phyloP scores from a whole-genome alignment of 2,113 vertebrate species.

The Colossoma macropomum region DNA sequence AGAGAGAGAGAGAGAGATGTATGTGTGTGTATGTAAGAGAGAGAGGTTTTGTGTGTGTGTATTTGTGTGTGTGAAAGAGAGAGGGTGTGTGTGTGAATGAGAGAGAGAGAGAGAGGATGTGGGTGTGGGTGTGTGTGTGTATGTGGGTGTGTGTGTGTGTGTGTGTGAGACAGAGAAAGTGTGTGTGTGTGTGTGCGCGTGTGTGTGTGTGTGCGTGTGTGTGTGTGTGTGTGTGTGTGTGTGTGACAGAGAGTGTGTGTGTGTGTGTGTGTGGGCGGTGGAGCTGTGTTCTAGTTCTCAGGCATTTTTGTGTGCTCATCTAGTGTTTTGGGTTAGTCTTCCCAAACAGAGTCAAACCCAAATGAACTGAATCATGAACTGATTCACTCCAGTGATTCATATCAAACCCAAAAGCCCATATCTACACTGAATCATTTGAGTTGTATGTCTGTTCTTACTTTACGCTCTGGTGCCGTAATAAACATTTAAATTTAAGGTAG shows the following conservation, averaged over 20 bases:
- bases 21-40: too few species aligned
- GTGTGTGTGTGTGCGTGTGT: not conserved
- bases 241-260: not conserved
- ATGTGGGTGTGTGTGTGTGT: too few species aligned
- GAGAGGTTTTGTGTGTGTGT: too few species aligned
- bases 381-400: not conserved
- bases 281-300: constrained; percentile 20
- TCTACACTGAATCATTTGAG: not conserved
- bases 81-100: not conserved
- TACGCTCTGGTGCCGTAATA: too few species aligned
- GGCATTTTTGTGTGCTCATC: constrained; percentile 37
- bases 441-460: too few species aligned
- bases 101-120: too few species aligned
- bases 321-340: constrained; percentile 34
- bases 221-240: not conserved
- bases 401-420: not conserved
- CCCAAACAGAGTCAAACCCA: constrained; percentile 18
- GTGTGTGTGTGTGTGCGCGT: too few species aligned
- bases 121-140: too few species aligned
- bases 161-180: too few species aligned
- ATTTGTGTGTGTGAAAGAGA: too few species aligned
- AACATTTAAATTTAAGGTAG: too few species aligned
- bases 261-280: not conserved
- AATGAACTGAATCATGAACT: not conserved
- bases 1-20: too few species aligned